Evolutionary conservation across 2,888 invertebrate species (phyloP).

Genomic region (Selenia dentaria): DNA sequence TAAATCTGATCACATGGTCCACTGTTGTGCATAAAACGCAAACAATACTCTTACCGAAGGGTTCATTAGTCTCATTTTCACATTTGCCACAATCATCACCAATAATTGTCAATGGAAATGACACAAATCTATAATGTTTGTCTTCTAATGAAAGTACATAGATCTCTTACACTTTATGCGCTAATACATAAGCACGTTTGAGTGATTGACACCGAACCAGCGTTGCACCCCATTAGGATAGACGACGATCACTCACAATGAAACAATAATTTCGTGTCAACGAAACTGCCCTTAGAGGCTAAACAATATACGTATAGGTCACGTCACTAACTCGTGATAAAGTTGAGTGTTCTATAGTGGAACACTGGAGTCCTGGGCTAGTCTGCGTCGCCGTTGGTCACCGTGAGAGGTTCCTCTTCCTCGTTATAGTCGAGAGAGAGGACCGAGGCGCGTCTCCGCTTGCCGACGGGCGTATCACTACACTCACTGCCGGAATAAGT

Average conservation of each 20-base stretch:
- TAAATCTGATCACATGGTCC: slow-evolving; percentile 78
- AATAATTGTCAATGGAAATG: slow-evolving; percentile 71
- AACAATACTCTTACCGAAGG: slow-evolving; percentile 69
- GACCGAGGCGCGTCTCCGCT: slow-evolving; percentile 88
- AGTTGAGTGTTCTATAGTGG: slow-evolving; percentile 54
- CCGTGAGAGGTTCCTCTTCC: slow-evolving; percentile 89
- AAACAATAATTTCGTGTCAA: slow-evolving; percentile 53
- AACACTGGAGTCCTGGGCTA: slow-evolving; percentile 65
- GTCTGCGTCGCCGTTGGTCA: slow-evolving; percentile 87
- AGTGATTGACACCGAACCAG: slow-evolving; percentile 57
- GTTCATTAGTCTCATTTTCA: slow-evolving; percentile 66
- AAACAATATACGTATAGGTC: slow-evolving; percentile 45
- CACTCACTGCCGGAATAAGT: slow-evolving; percentile 72
- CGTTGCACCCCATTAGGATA: slow-evolving; percentile 43
- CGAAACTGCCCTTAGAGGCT: slow-evolving; percentile 43
- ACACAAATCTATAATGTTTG: slow-evolving; percentile 65
- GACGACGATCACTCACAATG: slow-evolving; percentile 62
- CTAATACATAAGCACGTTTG: slow-evolving; percentile 62
- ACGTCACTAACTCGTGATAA: slow-evolving; percentile 63
- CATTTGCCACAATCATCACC: slow-evolving; percentile 75
- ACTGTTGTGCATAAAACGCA: slow-evolving; percentile 77
- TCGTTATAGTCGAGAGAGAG: slow-evolving; percentile 90
- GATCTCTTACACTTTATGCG: slow-evolving; percentile 65
- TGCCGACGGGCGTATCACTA: slow-evolving; percentile 82
- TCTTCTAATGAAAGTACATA: slow-evolving; percentile 78